Base-by-base conservation (phyloP, 2,113 vertebrate genomes). In the Delphinus delphis region DNA sequence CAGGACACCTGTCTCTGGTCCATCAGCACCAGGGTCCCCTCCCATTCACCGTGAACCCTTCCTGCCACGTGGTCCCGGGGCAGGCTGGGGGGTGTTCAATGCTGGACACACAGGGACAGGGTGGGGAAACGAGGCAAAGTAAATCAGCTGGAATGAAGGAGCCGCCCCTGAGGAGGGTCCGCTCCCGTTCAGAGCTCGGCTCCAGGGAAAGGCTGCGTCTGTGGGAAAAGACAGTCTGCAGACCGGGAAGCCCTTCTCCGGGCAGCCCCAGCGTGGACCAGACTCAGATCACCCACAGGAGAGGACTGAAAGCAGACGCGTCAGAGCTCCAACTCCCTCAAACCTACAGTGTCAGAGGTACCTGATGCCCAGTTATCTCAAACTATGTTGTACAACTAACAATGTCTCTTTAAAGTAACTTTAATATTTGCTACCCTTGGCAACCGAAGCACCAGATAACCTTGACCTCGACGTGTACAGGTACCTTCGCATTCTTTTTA, bases 131-230 rank as follows among this genome's bases (percentile, higher is more conserved):
- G 0, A 10, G 6, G 28, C n/a, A 6, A 4, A 12, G 2, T 10
- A 53, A 13, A 2, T 11, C n/a, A 9, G 33, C 18, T 60, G 1
- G 5, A 0, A 8, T 1, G 18, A 80, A 53, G 76, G 63, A 33
- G 25, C 21, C 38, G 6, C 18, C 1, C 38, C 25, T 3, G 33
- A 21, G 36, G 55, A 88, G 33, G 20, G 23, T 23, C 11, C 0
- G 3, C 7, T 13, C 38, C 33, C 0, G 0, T 8, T 2, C 0
- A 0, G 26, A 50, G 31, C 41, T 50, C 7, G 20, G 14, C 6
- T 8, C 5, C n/a, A 1, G 36, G 36, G 0, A n/a, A 15, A 8
- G 5, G n/a, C 31, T 36, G 20, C 38, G 67, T 58, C 17, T 23
- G 3, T 3, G 20, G 68, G 67, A 18, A 1, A 6, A 11, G 4